Conservation (phyloP, 2,888 invertebrate genomes). For the Macrophya annulata region DNA sequence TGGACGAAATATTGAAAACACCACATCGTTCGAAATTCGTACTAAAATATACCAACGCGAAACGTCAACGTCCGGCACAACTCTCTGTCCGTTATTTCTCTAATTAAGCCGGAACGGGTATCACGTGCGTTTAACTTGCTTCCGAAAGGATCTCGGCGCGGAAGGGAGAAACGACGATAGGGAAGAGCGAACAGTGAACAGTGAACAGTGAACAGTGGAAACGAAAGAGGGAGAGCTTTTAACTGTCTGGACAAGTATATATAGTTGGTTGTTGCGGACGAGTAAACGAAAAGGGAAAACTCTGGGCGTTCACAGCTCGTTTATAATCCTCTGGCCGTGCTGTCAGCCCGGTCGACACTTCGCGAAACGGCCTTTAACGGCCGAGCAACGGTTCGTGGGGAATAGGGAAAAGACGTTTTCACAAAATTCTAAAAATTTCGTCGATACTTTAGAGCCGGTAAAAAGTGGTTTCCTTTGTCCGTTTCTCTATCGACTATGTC, state of each 20-base stretch:
- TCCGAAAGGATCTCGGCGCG: constrained; percentile 2
- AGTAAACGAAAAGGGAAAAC: constrained; percentile 49
- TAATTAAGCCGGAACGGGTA: constrained; percentile 46
- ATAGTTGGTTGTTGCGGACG: constrained; percentile 23
- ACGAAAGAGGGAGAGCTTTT: constrained; percentile 28
- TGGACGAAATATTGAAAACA: background rate
- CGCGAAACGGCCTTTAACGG: constrained; percentile 42
- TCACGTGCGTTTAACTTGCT: constrained; percentile 46
- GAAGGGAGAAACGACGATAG: background rate
- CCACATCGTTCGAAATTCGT: background rate
- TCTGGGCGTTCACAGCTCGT: constrained; percentile 42
- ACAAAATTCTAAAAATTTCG: constrained; percentile 8
- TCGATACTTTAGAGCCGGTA: background rate
- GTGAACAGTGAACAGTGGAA: background rate
- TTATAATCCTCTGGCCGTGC: constrained; percentile 42
- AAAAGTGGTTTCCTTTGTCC: background rate
- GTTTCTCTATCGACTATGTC: background rate
- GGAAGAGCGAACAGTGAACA: background rate
- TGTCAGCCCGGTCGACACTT: constrained; percentile 45
- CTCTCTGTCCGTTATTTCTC: constrained; percentile 37
- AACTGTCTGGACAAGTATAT: constrained; percentile 30
- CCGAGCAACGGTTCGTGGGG: background rate
- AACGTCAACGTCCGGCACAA: background rate
- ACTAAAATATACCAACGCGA: background rate
- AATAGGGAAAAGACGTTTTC: background rate